These are phyloP conservation scores for Zelostemma sp. DNA, from an alignment of 1,140 invertebrate species.

Conservation along the genomic window DNA sequence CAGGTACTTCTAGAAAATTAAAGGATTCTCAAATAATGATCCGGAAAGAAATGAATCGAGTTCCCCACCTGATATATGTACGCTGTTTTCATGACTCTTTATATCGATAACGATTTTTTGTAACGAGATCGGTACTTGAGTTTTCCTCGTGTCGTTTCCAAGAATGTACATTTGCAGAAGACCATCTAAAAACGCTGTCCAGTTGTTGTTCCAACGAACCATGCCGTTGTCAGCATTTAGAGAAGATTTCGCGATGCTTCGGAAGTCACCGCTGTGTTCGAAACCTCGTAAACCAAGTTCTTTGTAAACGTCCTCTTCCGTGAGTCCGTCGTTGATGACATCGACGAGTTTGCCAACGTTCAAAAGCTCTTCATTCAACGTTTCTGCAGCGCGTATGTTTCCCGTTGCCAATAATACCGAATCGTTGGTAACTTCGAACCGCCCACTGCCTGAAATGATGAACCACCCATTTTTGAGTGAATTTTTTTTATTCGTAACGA, in stretches of 20 bases:
- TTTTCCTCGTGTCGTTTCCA: constrained; percentile 76
- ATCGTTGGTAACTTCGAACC: constrained; percentile 75
- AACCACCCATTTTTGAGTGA: background rate
- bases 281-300: constrained; percentile 90
- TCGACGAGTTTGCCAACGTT: background rate
- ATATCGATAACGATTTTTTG: constrained; percentile 82
- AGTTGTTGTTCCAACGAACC: constrained; percentile 81
- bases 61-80: constrained; percentile 19
- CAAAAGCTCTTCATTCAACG: constrained; percentile 4
- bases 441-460: constrained; percentile 49
- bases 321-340: constrained; percentile 53
- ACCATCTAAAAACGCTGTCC: constrained; percentile 90
- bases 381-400: background rate
- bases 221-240: constrained; percentile 65
- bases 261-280: constrained; percentile 85
- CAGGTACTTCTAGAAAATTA: constrained; percentile 55
- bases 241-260: constrained; percentile 72
- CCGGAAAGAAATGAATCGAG: no score
- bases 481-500: constrained; percentile 1
- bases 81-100: constrained; percentile 70
- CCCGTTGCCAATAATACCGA: constrained; percentile 60
- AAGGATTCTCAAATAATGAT: no score
- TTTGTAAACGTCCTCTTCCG: constrained; percentile 87
- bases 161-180: constrained; percentile 88
- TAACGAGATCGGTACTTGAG: constrained; percentile 85